A percentile compares a stretch with the other conserved stretches of the same genome.
These are phyloP conservation scores for Pantherophis alleghaniensis DNA, from an alignment of 2,797 vertebrate genomes.

Conservation along the genomic window DNA sequence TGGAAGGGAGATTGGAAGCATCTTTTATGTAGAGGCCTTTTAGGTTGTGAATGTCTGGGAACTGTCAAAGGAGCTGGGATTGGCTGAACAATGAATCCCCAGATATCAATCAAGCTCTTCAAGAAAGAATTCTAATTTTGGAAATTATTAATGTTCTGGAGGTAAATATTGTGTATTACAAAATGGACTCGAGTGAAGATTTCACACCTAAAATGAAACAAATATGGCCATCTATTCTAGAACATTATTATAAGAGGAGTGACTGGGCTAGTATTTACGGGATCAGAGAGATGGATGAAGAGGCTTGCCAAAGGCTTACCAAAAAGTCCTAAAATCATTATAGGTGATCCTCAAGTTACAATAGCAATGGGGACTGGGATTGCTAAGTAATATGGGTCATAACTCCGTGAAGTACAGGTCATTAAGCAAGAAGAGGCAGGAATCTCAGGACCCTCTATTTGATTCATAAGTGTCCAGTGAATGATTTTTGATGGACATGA, in stretches of 20 bases:
- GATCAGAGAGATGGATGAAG: constrained; percentile 69
- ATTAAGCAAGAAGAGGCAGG: neutral
- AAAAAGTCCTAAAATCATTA: constrained; percentile 63
- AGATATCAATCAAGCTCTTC: too few species aligned
- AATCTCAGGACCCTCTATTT: neutral
- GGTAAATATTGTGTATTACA: too few species aligned
- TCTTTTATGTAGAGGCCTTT: too few species aligned
- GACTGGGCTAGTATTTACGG: constrained; percentile 79
- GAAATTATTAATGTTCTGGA: too few species aligned
- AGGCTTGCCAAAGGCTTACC: constrained; percentile 61
- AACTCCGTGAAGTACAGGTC: neutral
- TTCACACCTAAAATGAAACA: constrained; percentile 76
- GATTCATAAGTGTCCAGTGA: neutral
- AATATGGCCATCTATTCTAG: constrained; percentile 72
- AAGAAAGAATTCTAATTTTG: too few species aligned
- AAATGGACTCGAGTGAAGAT: constrained; percentile 53
- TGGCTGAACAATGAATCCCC: too few species aligned
- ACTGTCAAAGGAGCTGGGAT: too few species aligned
- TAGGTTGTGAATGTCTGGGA: too few species aligned
- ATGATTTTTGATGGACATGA: neutral
- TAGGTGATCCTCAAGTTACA: neutral
- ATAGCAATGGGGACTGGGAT: neutral
- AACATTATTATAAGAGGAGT: constrained; percentile 79
- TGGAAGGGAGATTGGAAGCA: too few species aligned
- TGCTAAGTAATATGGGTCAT: neutral